Evolutionary conservation across 2,888 invertebrate genomes (phyloP), one percentile per base, ranked within the genome.

Genomic region (Beris morrisii): DNA sequence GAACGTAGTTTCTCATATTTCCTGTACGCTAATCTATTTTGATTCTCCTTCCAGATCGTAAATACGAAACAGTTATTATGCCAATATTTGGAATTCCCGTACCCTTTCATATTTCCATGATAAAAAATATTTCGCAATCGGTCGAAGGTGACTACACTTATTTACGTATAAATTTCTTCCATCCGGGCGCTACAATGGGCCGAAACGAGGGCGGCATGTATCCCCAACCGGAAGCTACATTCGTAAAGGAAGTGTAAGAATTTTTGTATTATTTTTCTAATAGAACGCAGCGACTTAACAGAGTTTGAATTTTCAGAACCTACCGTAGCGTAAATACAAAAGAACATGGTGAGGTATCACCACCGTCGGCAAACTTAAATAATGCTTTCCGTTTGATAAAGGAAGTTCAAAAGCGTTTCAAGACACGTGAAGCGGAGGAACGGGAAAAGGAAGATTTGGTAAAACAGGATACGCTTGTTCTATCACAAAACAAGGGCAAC

Each of bases 131-230:
- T 75, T 97, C 97, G 0, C 95, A 97, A 81, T 96, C 97, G 0
- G 95, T 98, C 12, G 99, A 99, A 82, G 97, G 99, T 5, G 98
- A 98, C 81, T 98, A 97, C 82, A 98, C 98, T 0, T 99, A 99
- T 81, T 87, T 99, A 72, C 89, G 93, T 78, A 92, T 99, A 75
- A 99, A 99, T 82, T 99, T 99, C 81, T 97, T 96, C 82, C 97
- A 97, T 81, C 99, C 99, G 43, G 99, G 98, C 22, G 92, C 95
- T 11, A 93, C 97, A 0, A 92, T 99, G 87, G 97, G 96, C 0
- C 87, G 93, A 69, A 93, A 93, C 74, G 97, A 97, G 77, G 93
- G 93, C 6, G 92, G 92, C 2, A 86, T 89, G 67, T 97, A 96
- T 79, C 89, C 95, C 2, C 92, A 96, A 76, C 95, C 97, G 0